phyloP scores from a whole-genome alignment of 2,797 vertebrate species.

The Sebastes goodei region DNA sequence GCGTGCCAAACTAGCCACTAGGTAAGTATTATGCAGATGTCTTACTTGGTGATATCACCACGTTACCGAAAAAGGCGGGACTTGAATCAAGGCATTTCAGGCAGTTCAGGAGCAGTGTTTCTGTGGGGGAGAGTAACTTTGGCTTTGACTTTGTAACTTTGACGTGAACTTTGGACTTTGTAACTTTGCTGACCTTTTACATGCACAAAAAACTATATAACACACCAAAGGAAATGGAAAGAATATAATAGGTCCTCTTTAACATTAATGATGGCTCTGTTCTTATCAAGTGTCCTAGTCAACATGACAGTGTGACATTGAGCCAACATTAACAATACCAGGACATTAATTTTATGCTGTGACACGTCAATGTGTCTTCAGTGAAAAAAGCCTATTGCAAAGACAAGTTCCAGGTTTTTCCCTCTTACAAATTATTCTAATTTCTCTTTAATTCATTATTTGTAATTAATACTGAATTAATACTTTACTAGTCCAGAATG shows the following conservation, averaged over 20 bases:
- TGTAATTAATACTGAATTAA: background rate
- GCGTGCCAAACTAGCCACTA: background rate
- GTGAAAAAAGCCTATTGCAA: background rate
- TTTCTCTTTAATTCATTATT: background rate
- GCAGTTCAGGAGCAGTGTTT: background rate
- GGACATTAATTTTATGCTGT: background rate
- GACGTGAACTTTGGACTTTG: too few relatives aligned
- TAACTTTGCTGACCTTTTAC: background rate
- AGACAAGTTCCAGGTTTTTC: background rate
- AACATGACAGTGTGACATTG: conserved; percentile 3
- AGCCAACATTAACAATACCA: background rate
- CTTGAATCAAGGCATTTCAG: background rate
- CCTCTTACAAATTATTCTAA: background rate
- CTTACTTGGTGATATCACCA: background rate
- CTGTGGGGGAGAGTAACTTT: too few relatives aligned
- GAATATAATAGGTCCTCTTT: background rate
- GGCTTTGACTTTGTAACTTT: background rate
- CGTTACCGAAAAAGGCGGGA: background rate
- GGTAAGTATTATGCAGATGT: background rate
- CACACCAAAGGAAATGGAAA: background rate
- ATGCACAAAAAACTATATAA: background rate
- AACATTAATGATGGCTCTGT: background rate
- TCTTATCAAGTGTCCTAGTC: background rate
- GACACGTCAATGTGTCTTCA: background rate
- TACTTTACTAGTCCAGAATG: background rate